These are phyloP conservation scores for Pipistrellus pipistrellus DNA, from an alignment of 2,797 vertebrate genomes.

Conservation along the genomic window DNA sequence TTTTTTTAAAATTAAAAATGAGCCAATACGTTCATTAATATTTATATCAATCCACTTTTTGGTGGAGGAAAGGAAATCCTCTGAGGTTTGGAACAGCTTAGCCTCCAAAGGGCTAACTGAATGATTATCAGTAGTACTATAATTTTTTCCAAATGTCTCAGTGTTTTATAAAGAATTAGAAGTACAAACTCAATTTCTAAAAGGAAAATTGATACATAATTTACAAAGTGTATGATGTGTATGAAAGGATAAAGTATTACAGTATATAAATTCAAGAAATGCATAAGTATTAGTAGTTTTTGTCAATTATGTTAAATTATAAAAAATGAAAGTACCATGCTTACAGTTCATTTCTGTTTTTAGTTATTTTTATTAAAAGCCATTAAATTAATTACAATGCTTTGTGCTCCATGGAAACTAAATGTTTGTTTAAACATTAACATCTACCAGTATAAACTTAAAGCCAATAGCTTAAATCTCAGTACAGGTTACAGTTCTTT, in stretches of 20 bases:
- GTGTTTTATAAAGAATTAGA: conserved; percentile 59
- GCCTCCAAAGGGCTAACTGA: conserved; percentile 11
- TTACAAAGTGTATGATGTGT: not conserved
- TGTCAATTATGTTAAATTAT: conserved; percentile 40
- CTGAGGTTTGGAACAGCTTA: conserved; percentile 14
- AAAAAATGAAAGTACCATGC: not conserved
- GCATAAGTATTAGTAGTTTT: not conserved
- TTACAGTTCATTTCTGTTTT: conserved; percentile 61
- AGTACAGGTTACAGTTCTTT: not conserved
- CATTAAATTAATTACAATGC: conserved; percentile 41
- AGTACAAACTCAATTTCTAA: conserved; percentile 47
- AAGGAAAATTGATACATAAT: conserved; percentile 44
- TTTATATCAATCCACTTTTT: conserved; percentile 43
- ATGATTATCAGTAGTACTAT: not conserved
- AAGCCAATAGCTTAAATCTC: conserved; percentile 50
- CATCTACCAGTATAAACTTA: conserved; percentile 21
- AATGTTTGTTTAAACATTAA: conserved; percentile 66
- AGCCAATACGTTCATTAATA: conserved; percentile 58
- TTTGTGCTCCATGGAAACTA: conserved; percentile 15
- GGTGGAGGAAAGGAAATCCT: conserved; percentile 31
- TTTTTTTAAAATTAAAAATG: not conserved
- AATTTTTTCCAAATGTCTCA: conserved; percentile 56
- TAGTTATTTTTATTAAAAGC: conserved; percentile 48
- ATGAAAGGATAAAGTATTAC: conserved; percentile 10
- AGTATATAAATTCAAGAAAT: conserved; percentile 51